Evolutionary conservation across 2,888 invertebrate species (phyloP).

Genomic region (Cantharis rustica): DNA sequence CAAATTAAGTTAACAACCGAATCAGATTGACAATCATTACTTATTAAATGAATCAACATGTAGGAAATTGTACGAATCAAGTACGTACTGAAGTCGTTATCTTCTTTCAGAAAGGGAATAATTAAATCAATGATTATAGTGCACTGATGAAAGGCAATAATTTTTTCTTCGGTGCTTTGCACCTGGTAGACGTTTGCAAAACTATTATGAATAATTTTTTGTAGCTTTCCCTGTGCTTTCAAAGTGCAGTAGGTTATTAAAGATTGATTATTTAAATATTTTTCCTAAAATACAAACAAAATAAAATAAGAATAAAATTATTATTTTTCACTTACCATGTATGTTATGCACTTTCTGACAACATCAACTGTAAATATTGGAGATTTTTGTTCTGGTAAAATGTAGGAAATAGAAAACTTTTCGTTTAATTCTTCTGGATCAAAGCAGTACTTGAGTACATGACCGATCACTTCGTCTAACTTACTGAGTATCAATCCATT

Average conservation of each 20-base stretch:
- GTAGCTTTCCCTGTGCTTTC: conserved; percentile 59
- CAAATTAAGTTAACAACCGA: conserved; percentile 47
- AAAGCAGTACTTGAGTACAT: conserved; percentile 51
- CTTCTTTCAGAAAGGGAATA: conserved; percentile 50
- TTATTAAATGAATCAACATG: conserved; percentile 60
- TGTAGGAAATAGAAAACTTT: conserved; percentile 46
- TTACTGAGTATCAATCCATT: conserved; percentile 53
- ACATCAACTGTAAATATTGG: conserved; percentile 55
- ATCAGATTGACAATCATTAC: conserved; percentile 48
- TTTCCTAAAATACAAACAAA: conserved; percentile 24
- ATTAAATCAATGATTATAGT: conserved; percentile 58
- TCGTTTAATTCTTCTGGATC: conserved; percentile 51
- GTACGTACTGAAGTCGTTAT: conserved; percentile 58
- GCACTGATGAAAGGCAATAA: conserved; percentile 63
- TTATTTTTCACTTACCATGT: background rate
- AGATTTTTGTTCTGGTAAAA: conserved; percentile 50
- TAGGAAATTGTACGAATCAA: conserved; percentile 63
- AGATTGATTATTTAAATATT: conserved; percentile 15
- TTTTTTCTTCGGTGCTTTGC: conserved; percentile 59
- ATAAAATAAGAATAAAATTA: background rate
- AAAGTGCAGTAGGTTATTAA: conserved; percentile 32
- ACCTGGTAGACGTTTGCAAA: conserved; percentile 58
- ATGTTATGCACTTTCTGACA: conserved; percentile 43
- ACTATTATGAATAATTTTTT: conserved; percentile 60
- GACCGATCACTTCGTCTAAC: conserved; percentile 54